Conservation (phyloP, 2,113 vertebrate species). For the Dicerorhinus sumatrensis region DNA sequence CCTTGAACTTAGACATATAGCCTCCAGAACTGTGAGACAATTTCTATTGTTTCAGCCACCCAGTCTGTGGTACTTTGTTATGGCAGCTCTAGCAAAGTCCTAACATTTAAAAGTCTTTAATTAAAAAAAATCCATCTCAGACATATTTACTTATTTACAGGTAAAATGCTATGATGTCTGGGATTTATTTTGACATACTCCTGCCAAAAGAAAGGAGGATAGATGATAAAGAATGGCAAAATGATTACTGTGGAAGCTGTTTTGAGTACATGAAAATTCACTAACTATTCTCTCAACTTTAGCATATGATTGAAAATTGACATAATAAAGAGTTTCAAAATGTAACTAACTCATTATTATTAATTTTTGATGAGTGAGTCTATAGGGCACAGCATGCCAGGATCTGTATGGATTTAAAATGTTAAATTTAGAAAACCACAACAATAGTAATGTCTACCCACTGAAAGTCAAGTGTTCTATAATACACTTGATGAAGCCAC, state of each 20-base stretch:
- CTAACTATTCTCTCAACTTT: not conserved
- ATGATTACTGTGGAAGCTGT: not conserved
- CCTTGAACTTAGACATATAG: not conserved
- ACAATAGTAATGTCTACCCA: not conserved
- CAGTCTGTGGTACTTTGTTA: not conserved
- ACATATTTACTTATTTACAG: slow-evolving; percentile 7
- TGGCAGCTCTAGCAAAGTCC: not conserved
- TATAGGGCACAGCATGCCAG: not conserved
- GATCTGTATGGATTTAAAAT: slow-evolving; percentile 48
- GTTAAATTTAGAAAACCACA: slow-evolving; percentile 50
- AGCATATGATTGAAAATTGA: slow-evolving; percentile 48
- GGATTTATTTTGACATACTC: not conserved
- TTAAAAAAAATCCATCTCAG: not conserved
- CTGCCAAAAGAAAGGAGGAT: not conserved
- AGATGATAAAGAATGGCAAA: slow-evolving; percentile 35
- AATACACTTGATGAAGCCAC: not conserved
- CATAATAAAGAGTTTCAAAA: slow-evolving; percentile 63
- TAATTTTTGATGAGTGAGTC: slow-evolving; percentile 51
- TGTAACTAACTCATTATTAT: slow-evolving; percentile 51
- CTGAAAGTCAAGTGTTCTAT: not conserved
- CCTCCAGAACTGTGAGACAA: not conserved
- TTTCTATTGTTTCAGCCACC: not conserved
- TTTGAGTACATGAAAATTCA: slow-evolving; percentile 20
- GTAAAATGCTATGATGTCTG: not conserved
- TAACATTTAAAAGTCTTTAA: not conserved